phyloP scores from a whole-genome alignment of 2,888 invertebrate species.

The Ephialtes manifestator region DNA sequence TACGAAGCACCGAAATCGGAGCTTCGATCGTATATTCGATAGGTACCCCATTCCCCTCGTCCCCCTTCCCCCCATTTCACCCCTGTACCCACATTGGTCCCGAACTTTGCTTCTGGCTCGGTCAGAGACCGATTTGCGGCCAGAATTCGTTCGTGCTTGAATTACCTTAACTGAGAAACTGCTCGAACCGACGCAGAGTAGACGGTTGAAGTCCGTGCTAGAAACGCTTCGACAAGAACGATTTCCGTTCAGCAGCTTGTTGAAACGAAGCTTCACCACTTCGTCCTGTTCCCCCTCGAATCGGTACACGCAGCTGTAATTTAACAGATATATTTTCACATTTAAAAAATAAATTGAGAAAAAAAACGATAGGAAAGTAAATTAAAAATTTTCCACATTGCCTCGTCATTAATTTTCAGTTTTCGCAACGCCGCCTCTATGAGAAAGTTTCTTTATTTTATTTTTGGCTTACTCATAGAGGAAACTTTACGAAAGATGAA shows the following conservation, averaged over 20 bases:
- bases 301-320: constrained; percentile 92
- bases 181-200: constrained; percentile 83
- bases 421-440: too few relatives aligned
- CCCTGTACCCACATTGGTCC: background rate
- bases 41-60: background rate
- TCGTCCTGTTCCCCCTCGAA: constrained; percentile 95
- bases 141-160: constrained; percentile 44
- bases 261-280: constrained; percentile 92
- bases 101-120: constrained; percentile 30
- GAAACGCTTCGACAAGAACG: constrained; percentile 84
- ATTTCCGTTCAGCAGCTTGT: constrained; percentile 89
- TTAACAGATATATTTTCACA: background rate
- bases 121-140: constrained; percentile 47
- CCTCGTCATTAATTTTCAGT: too few relatives aligned
- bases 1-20: constrained; percentile 21
- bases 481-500: too few relatives aligned
- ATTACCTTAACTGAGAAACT: constrained; percentile 83
- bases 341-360: background rate
- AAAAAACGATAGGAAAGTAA: too few relatives aligned
- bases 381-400: too few relatives aligned
- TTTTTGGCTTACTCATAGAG: too few relatives aligned
- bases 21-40: constrained; percentile 22
- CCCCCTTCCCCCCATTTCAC: background rate
- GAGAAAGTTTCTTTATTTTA: too few relatives aligned
- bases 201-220: constrained; percentile 82